A percentile compares a stretch with the other conserved stretches of the same genome.
These are phyloP conservation scores for Manis crassicaudata DNA, from an alignment of 2,797 vertebrate genomes.

Conservation along the genomic window DNA sequence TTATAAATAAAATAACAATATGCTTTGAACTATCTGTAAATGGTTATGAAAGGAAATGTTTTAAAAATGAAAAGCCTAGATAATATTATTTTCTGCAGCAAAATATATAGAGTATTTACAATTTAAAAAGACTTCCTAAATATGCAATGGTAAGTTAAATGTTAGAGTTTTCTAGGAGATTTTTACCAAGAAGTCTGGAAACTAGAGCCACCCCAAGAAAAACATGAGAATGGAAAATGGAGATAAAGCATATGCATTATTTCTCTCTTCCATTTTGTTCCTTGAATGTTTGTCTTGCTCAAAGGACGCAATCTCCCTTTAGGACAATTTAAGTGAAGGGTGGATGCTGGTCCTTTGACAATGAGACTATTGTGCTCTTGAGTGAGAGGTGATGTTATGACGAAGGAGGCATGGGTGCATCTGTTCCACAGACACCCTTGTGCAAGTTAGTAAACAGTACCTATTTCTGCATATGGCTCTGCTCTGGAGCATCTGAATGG, in stretches of 20 bases:
- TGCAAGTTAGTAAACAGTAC: background rate
- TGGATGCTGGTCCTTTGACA: background rate
- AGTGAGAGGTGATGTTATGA: background rate
- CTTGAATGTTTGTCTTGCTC: background rate
- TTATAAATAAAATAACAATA: background rate
- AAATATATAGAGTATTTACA: background rate
- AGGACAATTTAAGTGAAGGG: background rate
- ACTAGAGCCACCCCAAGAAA: background rate
- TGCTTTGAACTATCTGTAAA: background rate
- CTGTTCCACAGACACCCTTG: too few species aligned
- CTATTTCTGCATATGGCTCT: background rate
- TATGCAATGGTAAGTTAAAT: background rate
- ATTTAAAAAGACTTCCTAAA: background rate
- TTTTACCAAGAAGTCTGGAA: background rate
- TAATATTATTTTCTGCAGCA: background rate
- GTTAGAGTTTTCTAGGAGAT: background rate
- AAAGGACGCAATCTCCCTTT: background rate
- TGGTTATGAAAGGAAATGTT: background rate
- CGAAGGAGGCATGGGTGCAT: rapidly evolving
- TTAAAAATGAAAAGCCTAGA: background rate
- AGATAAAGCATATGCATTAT: rapidly evolving
- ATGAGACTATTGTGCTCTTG: rapidly evolving
- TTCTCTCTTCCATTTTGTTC: background rate
- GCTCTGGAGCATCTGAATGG: rapidly evolving
- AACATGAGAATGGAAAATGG: background rate